Evolutionary conservation across 2,888 invertebrate genomes (phyloP), one percentile per base, ranked within the genome.

Genomic region (Seira musarum): DNA sequence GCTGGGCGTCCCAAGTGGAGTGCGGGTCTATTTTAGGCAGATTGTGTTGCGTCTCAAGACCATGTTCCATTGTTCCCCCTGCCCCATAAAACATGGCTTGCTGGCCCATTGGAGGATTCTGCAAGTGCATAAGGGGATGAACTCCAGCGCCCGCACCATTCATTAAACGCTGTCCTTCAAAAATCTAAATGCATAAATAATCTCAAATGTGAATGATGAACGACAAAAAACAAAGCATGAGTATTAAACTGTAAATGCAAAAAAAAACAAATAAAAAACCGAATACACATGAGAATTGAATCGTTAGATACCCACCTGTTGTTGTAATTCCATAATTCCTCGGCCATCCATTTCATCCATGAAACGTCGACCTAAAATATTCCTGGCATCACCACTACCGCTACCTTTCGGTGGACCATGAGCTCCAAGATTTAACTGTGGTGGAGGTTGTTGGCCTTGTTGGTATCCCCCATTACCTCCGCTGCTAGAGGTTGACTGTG

Each of bases 11-110:
- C 82, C 85, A 84, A 25, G 69, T 68, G 46, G 73, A 71, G 22
- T 82, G 82, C 22, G 82, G 85, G 65, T 85, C 86, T 64, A 85
- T 72, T 73, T 86, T 86, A 0, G 84, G 83, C 10, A 85, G 61
- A 22, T 66, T 46, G 57, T 81, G 82, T 40, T 80, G 82, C 10
- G 63, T 74, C 30, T 83, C 82, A 2, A 84, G 80, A 63, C 82
- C 53, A 25, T 85, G 85, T 35, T 84, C 81, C 35, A 84, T 71
- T 24, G 73, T 40, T 2, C 64, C 64, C 5, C 64, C 64, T 35
- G 19, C 35, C 15, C 82, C 80, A 64, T 81, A 82, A 15, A 68
- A 78, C 61, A 75, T 74, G 6, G 82, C 82, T 25, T 82, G 86
- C 30, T 82, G 85, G 19, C 73, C 79, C 30, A 73, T 60, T 17